Evolutionary conservation across 1,140 invertebrate species (phyloP).

Genomic region (Caenorhabditis latens): DNA sequence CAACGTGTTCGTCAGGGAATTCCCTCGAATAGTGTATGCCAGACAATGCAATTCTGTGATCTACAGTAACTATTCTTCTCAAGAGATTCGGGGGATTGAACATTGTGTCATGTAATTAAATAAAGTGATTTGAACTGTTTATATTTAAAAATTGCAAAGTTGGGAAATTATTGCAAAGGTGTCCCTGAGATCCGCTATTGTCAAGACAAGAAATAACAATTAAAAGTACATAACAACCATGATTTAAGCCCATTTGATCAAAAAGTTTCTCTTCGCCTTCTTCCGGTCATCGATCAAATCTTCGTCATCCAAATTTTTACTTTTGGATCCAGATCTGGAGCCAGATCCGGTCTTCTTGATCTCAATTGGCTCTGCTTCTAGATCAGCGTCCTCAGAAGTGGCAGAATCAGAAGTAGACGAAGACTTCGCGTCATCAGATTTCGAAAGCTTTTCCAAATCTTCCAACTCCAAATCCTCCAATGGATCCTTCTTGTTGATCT

Average conservation of each 20-base stretch:
- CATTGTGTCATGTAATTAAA: neutral
- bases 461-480: conserved; percentile 61
- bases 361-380: neutral
- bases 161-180: neutral
- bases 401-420: neutral
- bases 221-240: too few relatives aligned
- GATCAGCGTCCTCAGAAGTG: conserved; percentile 3
- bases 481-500: conserved; percentile 64
- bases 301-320: neutral
- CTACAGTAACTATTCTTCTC: neutral
- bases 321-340: too few relatives aligned
- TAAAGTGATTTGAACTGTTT: conserved; percentile 40
- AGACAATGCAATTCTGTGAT: conserved; percentile 53
- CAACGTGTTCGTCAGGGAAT: conserved; percentile 48
- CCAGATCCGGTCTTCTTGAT: neutral
- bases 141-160: neutral
- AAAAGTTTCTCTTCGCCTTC: conserved; percentile 14
- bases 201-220: neutral
- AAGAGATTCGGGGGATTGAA: neutral
- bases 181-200: neutral
- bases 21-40: conserved; percentile 11
- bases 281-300: conserved; percentile 45
- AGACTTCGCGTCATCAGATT: conserved; percentile 4
- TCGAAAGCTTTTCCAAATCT: conserved; percentile 57
- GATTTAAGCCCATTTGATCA: conserved; percentile 28